A percentile compares a stretch with the other conserved stretches of the same genome.
Evolutionary conservation across 1,140 invertebrate species (phyloP).

Genomic region (Caenorhabditis latens): DNA sequence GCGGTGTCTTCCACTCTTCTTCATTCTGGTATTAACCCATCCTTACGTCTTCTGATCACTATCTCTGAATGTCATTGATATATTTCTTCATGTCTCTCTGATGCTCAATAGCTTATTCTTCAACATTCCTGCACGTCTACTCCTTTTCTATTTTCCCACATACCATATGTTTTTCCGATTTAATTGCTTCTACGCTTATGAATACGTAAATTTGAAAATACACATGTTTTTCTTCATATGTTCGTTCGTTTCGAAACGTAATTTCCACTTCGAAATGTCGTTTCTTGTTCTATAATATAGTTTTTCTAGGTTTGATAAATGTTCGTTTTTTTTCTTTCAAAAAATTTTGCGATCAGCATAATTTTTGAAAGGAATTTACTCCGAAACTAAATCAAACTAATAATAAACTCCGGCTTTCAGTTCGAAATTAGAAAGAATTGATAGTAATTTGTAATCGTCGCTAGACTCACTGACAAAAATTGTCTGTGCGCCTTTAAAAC

Average conservation of each 20-base stretch:
- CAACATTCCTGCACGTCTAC: background rate
- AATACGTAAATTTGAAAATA: slow-evolving; percentile 21
- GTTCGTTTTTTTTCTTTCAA: no score
- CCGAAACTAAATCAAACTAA: no score
- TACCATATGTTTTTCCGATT: background rate
- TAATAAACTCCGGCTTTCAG: no score
- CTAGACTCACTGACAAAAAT: no score
- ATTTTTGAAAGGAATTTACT: no score
- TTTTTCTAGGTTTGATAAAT: no score
- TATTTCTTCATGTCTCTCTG: background rate
- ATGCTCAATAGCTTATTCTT: background rate
- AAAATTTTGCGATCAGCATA: no score
- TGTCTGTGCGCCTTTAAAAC: no score
- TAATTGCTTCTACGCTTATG: slow-evolving; percentile 10
- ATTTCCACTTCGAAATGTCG: no score
- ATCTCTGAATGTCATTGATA: slow-evolving; percentile 8
- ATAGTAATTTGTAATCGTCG: no score
- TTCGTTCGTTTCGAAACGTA: background rate
- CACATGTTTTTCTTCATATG: slow-evolving; percentile 3
- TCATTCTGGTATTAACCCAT: slow-evolving; percentile 29
- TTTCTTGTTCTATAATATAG: no score
- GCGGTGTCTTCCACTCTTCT: slow-evolving; percentile 7
- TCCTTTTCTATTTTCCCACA: background rate
- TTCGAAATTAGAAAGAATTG: no score
- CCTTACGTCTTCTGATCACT: background rate